Evolutionary conservation across 2,888 invertebrate species (phyloP).

Genomic region (Eristalinus sepulchralis): DNA sequence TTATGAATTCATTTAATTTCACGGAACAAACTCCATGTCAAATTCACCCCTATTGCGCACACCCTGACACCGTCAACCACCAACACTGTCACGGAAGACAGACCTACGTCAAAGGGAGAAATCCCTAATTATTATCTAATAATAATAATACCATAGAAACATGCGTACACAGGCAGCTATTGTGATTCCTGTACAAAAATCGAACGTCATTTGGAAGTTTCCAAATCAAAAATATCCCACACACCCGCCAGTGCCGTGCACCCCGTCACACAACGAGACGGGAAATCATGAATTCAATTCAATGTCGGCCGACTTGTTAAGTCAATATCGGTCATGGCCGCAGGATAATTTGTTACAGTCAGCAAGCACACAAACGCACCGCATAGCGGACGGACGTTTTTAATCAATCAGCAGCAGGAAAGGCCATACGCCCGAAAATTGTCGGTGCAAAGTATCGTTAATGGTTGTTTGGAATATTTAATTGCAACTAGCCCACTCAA

Average conservation of each 20-base stretch:
- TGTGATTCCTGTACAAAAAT: not conserved
- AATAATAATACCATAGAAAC: not conserved
- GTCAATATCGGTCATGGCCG: slow-evolving; percentile 47
- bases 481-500: slow-evolving; percentile 18
- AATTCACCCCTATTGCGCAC: not conserved
- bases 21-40: not conserved
- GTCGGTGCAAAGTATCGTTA: not conserved
- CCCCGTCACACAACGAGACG: slow-evolving; percentile 15
- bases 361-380: slow-evolving; percentile 5
- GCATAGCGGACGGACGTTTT: not conserved
- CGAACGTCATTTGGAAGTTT: slow-evolving; percentile 33
- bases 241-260: not conserved
- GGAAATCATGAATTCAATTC: slow-evolving; percentile 35
- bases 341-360: slow-evolving; percentile 27
- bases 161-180: slow-evolving; percentile 3
- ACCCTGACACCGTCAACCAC: not conserved
- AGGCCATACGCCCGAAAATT: not conserved
- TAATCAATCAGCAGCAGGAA: slow-evolving; percentile 26
- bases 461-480: slow-evolving; percentile 14
- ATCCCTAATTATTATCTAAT: slow-evolving; percentile 21
- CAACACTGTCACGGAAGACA: not conserved
- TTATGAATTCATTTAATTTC: not conserved
- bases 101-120: slow-evolving; percentile 6
- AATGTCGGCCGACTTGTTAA: slow-evolving; percentile 38
- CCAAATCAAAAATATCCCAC: slow-evolving; percentile 25